Evolutionary conservation across 2,113 vertebrate genomes (phyloP).

Genomic region (Sterrhoptilus dennistouni): DNA sequence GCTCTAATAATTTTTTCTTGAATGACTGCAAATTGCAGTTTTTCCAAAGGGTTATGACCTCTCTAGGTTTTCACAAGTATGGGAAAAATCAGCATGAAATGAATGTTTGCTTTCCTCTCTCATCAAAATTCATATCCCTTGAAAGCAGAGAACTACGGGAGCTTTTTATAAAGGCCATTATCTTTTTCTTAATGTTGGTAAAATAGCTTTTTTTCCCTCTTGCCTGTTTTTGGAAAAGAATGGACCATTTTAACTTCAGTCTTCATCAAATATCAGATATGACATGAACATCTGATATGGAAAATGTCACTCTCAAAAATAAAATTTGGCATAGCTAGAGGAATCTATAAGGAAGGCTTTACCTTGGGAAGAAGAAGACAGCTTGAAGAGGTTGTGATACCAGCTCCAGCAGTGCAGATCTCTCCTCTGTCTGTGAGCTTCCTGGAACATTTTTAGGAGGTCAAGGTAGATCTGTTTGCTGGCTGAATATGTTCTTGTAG

Average conservation of each 20-base stretch:
- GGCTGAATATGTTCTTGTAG: not conserved
- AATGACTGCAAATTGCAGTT: conserved; percentile 1
- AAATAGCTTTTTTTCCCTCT: conserved; percentile 1
- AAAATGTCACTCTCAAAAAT: conserved; percentile 1
- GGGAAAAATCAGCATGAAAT: conserved; percentile 8
- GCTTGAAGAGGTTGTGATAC: not conserved
- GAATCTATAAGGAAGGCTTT: not conserved
- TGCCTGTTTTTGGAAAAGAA: not conserved
- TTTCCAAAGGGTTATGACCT: not conserved
- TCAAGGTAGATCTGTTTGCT: not conserved
- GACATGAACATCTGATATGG: not conserved
- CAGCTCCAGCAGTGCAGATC: not conserved
- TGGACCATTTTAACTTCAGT: not conserved
- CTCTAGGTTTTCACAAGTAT: not conserved
- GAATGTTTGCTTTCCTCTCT: not conserved
- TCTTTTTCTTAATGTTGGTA: not conserved
- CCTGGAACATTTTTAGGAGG: not conserved
- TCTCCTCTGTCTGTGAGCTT: not conserved
- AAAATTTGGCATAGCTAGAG: not conserved
- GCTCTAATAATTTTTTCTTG: not conserved
- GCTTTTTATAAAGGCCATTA: conserved; percentile 10
- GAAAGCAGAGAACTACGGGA: conserved; percentile 15
- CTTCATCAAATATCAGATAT: not conserved
- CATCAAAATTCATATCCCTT: conserved; percentile 30
- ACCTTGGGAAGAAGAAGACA: not conserved